Conservation (phyloP, 2,113 vertebrate species). For the Ptychochromis oligacanthus region DNA sequence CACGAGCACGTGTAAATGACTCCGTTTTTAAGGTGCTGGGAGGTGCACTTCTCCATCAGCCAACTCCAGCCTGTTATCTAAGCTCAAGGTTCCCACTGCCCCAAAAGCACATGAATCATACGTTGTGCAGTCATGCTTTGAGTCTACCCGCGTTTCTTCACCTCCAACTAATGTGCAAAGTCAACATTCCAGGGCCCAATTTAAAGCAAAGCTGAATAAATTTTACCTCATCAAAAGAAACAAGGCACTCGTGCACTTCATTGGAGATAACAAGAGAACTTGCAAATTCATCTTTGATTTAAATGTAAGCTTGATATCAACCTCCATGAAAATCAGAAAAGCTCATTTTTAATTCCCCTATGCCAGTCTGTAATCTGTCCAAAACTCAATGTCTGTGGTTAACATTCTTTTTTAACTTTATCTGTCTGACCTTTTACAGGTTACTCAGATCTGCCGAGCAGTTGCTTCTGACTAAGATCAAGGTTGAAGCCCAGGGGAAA, state of each 20-base stretch:
- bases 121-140: not conserved
- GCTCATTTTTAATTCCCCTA: not conserved
- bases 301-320: not conserved
- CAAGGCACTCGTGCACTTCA: not conserved
- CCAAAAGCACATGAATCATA: not conserved
- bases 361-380: not conserved
- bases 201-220: not conserved
- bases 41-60: not conserved
- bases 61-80: not conserved
- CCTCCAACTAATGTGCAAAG: not conserved
- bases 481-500: not conserved
- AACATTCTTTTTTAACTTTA: not conserved
- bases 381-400: not conserved
- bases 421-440: not conserved
- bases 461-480: conserved; percentile 2
- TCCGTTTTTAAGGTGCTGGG: not conserved
- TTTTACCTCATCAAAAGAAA: not conserved
- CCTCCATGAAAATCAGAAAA: not conserved
- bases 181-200: not conserved
- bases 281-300: not conserved
- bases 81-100: not conserved
- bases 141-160: not conserved
- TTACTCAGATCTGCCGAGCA: not conserved
- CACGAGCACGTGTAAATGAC: not conserved
- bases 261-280: not conserved